Evolutionary conservation across 1,140 invertebrate species (phyloP), one percentile per base, ranked within the genome.

Genomic region (Liolophura sinensis): DNA sequence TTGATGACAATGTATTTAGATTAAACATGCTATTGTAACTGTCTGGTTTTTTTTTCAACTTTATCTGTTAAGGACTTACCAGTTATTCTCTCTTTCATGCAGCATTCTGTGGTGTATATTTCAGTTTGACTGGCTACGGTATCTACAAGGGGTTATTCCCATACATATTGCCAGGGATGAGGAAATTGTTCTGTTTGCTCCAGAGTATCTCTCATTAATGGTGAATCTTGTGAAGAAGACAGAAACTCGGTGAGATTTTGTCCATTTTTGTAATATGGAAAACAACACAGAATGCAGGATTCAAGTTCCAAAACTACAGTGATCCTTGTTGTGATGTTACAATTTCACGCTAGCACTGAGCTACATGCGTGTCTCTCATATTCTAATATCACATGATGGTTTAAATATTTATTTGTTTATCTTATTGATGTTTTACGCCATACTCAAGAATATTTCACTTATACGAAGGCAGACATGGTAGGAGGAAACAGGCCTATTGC

Each of bases 171-270:
- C 87, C 1, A 86, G 89, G 1, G 81, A 90, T 7, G 93, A 95
- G 73, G 88, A 89, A 0, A 86, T 95, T 3, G 93, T 95, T 1
- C 88, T 89, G 25, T 95, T 95, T 78, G 91, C 92, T 0, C 88
- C 93, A 83, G 86, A 89, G 0, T 95, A 94, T 83, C 88, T 95
- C 18, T 84, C 88, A n/a, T 86, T 92, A 75, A 90, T 94, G 89
- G 92, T 91, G 1, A 85, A 87, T 67, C 90, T 94, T 24, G 69
- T 94, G 1, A 79, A 87, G 27, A 81, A 85, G 58, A 92, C 91
- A 12, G 89, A 93, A 62, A 85, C 82, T 46, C 88, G 90, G 91
- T 92, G 79, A 77, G 67, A 40, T 40, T 40, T 20, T 52, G 15
- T 49, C 52, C 7, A 12, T 65, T 59, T 62, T 69, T 51, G 46